Percentiles rank a stretch among this genome's conserved stretches.
These are phyloP conservation scores for Drosophila mimica DNA, from an alignment of 2,888 invertebrate genomes.

Conservation along the genomic window DNA sequence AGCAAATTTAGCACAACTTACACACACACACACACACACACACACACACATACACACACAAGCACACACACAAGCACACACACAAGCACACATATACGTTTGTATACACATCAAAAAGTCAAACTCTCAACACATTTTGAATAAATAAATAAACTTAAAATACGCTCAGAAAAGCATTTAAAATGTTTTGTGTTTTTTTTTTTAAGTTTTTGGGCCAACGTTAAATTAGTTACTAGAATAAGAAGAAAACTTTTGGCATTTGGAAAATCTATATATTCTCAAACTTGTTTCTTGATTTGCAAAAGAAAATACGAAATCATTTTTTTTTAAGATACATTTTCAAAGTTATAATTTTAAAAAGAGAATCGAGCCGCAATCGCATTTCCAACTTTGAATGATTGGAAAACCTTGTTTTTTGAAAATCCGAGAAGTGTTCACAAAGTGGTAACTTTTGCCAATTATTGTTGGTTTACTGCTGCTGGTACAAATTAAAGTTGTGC, in stretches of 20 bases:
- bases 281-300: no score
- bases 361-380: no score
- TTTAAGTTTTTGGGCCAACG: not conserved
- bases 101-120: conserved; percentile 1
- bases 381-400: no score
- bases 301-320: no score
- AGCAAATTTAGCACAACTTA: conserved; percentile 6
- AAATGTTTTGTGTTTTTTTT: not conserved
- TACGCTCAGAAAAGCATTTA: not conserved
- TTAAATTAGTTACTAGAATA: not conserved
- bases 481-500: not conserved
- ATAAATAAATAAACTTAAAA: conserved; percentile 1
- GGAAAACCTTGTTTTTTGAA: no score
- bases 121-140: conserved; percentile 20
- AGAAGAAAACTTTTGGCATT: not conserved
- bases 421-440: not conserved
- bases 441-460: not conserved
- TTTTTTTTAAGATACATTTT: no score
- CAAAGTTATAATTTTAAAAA: no score
- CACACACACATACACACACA: no score
- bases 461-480: not conserved
- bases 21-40: not conserved
- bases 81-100: not conserved
- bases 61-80: not conserved
- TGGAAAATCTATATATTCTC: not conserved